Evolutionary conservation across 2,888 invertebrate species (phyloP).

Genomic region (Galeopsomyia nigrocyanea): DNA sequence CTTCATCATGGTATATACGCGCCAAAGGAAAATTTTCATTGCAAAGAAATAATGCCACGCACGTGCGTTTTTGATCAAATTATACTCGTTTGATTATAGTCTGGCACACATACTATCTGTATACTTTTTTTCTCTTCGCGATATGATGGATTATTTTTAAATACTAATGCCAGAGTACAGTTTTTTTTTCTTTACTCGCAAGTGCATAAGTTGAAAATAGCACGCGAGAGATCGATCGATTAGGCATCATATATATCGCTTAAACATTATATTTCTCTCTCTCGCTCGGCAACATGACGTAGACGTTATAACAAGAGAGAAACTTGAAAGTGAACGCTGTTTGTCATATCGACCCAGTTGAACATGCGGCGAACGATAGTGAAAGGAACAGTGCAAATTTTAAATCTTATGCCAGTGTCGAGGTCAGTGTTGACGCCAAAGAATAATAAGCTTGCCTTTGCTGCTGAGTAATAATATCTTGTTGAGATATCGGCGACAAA

Average conservation of each 20-base stretch:
- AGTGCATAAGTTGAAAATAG: constrained; percentile 5
- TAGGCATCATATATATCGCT: constrained; percentile 1
- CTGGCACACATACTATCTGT: constrained; percentile 4
- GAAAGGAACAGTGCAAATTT: constrained; percentile 47
- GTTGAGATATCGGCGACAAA: not conserved
- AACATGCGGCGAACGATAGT: constrained; percentile 43
- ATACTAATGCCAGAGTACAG: not conserved
- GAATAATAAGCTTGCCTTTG: not conserved
- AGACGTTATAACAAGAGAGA: constrained; percentile 40
- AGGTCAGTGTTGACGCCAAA: constrained; percentile 42
- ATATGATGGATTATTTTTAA: not conserved
- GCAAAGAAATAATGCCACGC: too few relatives aligned
- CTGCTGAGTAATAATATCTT: not conserved
- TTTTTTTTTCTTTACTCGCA: constrained; percentile 8
- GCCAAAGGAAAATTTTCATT: constrained; percentile 11
- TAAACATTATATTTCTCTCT: constrained; percentile 27
- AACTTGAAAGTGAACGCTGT: constrained; percentile 48
- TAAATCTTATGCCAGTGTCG: constrained; percentile 47
- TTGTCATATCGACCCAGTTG: constrained; percentile 47
- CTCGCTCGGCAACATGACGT: constrained; percentile 26
- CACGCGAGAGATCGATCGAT: constrained; percentile 17
- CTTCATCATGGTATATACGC: constrained; percentile 25
- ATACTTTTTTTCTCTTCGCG: constrained; percentile 3
- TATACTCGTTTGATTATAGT: too few relatives aligned
- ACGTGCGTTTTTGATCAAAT: too few relatives aligned